phyloP scores from a whole-genome alignment of 2,113 vertebrate genomes.

The Dasypus novemcinctus region DNA sequence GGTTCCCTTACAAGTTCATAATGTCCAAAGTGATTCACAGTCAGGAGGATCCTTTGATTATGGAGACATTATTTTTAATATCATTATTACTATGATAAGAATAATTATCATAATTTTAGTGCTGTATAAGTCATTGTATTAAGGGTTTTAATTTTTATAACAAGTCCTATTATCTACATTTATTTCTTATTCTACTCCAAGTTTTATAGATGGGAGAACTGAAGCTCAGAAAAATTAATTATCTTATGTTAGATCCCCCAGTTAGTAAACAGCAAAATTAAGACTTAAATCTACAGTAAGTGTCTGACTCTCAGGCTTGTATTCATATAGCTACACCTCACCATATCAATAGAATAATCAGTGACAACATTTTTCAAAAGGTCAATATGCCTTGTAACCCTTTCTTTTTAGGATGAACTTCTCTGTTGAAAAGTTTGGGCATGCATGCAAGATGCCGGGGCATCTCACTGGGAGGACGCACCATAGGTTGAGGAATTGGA shows the following conservation, averaged over 20 bases:
- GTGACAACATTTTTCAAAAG: background rate
- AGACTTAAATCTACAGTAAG: background rate
- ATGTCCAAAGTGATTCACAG: background rate
- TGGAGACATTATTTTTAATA: too few species aligned
- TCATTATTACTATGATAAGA: too few species aligned
- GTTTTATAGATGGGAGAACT: background rate
- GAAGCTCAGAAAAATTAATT: background rate
- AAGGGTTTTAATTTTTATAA: background rate
- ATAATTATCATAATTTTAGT: background rate
- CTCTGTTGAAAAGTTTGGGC: background rate
- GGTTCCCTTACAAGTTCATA: constrained; percentile 32
- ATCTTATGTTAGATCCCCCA: background rate
- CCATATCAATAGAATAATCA: background rate
- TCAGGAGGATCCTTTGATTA: background rate
- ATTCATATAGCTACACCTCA: background rate
- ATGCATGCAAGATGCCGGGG: background rate
- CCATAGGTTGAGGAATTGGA: fast-evolving
- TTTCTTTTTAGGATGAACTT: background rate
- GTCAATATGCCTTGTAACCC: background rate
- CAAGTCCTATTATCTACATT: background rate
- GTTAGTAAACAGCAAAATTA: background rate
- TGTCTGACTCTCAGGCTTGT: background rate
- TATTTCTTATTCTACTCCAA: background rate
- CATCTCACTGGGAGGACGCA: background rate
- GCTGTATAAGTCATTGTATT: background rate